A percentile compares a stretch with the other conserved stretches of the same genome.
phyloP scores from a whole-genome alignment of 2,113 vertebrate species.

The Xyrauchen texanus region DNA sequence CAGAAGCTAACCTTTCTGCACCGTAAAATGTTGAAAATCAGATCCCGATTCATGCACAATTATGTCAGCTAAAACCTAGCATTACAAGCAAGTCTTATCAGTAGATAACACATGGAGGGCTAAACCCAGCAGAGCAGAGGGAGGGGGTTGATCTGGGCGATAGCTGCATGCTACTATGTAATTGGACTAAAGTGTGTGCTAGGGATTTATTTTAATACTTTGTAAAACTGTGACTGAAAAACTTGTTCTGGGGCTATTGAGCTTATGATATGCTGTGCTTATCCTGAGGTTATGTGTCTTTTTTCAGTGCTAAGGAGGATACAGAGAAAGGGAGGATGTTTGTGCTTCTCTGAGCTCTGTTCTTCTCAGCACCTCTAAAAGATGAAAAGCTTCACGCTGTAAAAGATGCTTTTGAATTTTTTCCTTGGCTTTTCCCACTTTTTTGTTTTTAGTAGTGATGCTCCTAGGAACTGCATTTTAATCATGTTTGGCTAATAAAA shows the following conservation, averaged over 20 bases:
- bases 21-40: constrained; percentile 76
- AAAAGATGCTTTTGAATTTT: constrained; percentile 76
- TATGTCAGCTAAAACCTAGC: constrained; percentile 79
- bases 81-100: constrained; percentile 77
- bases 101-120: constrained; percentile 78
- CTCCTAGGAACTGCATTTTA: constrained; percentile 76
- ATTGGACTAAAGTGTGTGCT: constrained; percentile 79
- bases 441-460: constrained; percentile 55
- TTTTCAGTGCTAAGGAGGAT: constrained; percentile 58
- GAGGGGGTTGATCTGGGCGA: constrained; percentile 73
- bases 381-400: constrained; percentile 71
- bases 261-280: constrained; percentile 66
- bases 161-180: constrained; percentile 81
- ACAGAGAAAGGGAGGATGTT: constrained; percentile 58
- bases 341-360: constrained; percentile 66
- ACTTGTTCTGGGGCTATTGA: constrained; percentile 75
- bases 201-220: constrained; percentile 77
- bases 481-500: constrained; percentile 76
- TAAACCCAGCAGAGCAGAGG: constrained; percentile 74
- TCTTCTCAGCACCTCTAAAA: constrained; percentile 70
- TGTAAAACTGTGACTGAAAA: constrained; percentile 69
- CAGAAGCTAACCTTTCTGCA: constrained; percentile 75
- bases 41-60: constrained; percentile 80
- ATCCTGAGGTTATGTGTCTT: constrained; percentile 69
- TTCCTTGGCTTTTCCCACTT: not conserved